Base-by-base conservation (phyloP, 30 jellyfish, hydroid and myxozoan genomes). In the Morbakka virulenta region DNA sequence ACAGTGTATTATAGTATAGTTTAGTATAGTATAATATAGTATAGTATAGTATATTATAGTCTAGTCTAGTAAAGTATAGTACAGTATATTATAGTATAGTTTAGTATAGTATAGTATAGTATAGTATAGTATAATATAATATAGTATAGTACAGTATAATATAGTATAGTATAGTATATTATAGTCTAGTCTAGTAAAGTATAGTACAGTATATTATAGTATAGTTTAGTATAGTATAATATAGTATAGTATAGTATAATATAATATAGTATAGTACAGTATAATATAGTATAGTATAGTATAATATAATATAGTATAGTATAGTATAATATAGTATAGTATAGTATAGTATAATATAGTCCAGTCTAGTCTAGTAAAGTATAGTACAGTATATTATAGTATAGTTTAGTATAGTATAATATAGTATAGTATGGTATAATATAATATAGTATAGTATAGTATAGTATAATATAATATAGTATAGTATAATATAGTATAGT, bases 341-440 rank as follows among this genome's bases (percentile, higher is more conserved):
- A 22, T 57, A 57, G 71, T 57, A 22, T 57, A 57, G 71, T 57
- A 22, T 57, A 22, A 26, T 22, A 57, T 57, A 57, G 71, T 57
- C 12, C 22, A 57, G 71, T 57, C 9, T 57, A 57, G 71, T 57
- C 12, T 57, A 9, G 57, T 17, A 41, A 6, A 41, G 57, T 41
- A 17, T 41, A 6, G 17, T 41, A 17, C 17, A 41, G 57, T 41
- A 17, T 6, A 41, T 9, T 17, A 9, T 41, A 41, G 17, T 41
- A 17, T 41, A 41, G 17, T 41, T 9, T 17, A 41, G 57, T 9
- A 41, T 6, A 41, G 57, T 41, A 17, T 41, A 9, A 17, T 41
- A 41, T 41, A 41, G 57, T 41, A 17, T 41, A 17, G 57, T 17
- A 17, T 41, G 9, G 57, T 41, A 6, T 41, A 41, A 17, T 41